These are phyloP conservation scores for Glossosoma conforme DNA, from an alignment of 1,140 invertebrate genomes.

Conservation along the genomic window DNA sequence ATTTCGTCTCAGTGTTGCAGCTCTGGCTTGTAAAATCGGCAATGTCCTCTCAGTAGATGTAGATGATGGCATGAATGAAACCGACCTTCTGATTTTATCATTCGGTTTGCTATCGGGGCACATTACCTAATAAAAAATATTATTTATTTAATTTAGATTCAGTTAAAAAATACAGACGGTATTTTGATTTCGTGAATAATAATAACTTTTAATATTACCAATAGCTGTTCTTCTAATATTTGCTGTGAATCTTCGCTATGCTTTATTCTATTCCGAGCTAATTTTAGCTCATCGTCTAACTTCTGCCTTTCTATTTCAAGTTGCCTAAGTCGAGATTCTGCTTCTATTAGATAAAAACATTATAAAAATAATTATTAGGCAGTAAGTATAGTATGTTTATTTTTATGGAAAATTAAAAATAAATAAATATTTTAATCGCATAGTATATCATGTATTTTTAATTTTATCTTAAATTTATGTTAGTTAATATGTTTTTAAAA, in stretches of 20 bases:
- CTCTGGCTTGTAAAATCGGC: constrained; percentile 26
- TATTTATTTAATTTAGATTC: background rate
- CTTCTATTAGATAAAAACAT: constrained; percentile 49
- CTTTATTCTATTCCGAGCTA: constrained; percentile 61
- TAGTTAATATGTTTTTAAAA: background rate
- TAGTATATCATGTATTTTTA: background rate
- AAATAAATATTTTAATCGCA: background rate
- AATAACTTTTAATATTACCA: constrained; percentile 35
- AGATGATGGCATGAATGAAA: constrained; percentile 57
- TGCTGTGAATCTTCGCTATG: constrained; percentile 62
- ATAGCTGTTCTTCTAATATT: constrained; percentile 58
- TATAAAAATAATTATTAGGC: background rate
- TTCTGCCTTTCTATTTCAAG: constrained; percentile 62
- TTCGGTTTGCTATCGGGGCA: constrained; percentile 34
- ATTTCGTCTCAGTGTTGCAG: constrained; percentile 23
- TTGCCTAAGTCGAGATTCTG: constrained; percentile 58
- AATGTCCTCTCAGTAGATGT: constrained; percentile 38
- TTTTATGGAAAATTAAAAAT: background rate
- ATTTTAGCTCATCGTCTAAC: constrained; percentile 61
- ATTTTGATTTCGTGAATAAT: background rate
- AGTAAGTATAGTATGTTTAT: background rate
- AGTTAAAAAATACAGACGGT: background rate
- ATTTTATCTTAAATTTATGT: background rate
- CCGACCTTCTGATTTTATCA: constrained; percentile 51
- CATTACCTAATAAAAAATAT: constrained; percentile 26